Conservation (phyloP, 2,888 invertebrate species). For the Habrosyne pyritoides region DNA sequence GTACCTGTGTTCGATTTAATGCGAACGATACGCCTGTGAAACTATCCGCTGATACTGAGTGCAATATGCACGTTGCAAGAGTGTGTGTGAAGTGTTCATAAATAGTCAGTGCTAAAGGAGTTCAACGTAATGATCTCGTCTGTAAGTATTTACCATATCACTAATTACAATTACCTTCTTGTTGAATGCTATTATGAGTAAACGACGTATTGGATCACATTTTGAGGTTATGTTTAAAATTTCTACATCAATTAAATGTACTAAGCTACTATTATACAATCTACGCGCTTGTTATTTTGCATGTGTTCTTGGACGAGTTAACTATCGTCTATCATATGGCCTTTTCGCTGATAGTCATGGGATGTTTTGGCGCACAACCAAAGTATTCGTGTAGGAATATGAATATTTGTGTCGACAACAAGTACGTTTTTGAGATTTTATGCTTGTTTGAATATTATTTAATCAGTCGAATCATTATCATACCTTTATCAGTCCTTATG, state of each 20-base stretch:
- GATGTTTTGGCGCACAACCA: slow-evolving; percentile 51
- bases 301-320: slow-evolving; percentile 32
- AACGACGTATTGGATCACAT: slow-evolving; percentile 42
- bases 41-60: slow-evolving; percentile 62
- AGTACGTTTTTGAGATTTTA: not conserved
- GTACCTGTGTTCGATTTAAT: slow-evolving; percentile 56
- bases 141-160: slow-evolving; percentile 66
- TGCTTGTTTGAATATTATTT: not conserved
- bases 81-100: slow-evolving; percentile 78
- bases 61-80: slow-evolving; percentile 70
- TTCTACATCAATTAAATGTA: slow-evolving; percentile 29
- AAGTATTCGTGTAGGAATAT: slow-evolving; percentile 34
- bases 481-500: not conserved
- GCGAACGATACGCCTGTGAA: slow-evolving; percentile 58
- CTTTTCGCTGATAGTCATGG: slow-evolving; percentile 38
- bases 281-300: slow-evolving; percentile 26
- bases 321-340: slow-evolving; percentile 41
- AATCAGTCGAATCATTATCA: not conserved
- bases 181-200: slow-evolving; percentile 31
- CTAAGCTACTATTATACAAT: slow-evolving; percentile 8
- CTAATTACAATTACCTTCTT: slow-evolving; percentile 44
- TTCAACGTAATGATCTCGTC: slow-evolving; percentile 70
- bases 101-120: slow-evolving; percentile 75
- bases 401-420: slow-evolving; percentile 5
- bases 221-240: slow-evolving; percentile 78